Conservation (phyloP, 1,140 invertebrate genomes). For the Caenorhabditis tropicalis region DNA sequence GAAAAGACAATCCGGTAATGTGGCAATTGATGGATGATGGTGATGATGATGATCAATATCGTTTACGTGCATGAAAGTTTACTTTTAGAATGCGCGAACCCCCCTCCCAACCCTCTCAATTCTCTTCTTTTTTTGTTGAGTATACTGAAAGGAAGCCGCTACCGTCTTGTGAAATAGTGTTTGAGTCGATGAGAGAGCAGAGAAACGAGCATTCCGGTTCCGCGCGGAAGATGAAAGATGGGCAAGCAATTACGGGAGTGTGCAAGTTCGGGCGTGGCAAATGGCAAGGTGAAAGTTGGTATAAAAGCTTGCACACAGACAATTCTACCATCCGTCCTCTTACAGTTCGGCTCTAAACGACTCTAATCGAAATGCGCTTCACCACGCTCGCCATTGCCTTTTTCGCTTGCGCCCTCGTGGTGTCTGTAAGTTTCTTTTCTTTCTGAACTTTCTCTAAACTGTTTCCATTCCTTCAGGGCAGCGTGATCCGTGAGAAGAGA, state of each 20-base stretch:
- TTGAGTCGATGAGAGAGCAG: neutral
- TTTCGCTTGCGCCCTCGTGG: conserved; percentile 34
- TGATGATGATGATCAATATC: conserved; percentile 43
- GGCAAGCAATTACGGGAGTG: conserved; percentile 36
- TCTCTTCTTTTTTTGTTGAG: neutral
- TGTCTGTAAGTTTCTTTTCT: conserved; percentile 16
- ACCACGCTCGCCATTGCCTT: conserved; percentile 34
- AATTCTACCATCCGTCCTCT: conserved; percentile 28
- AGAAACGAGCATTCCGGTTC: conserved; percentile 37
- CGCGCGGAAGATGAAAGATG: conserved; percentile 44
- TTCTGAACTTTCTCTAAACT: neutral
- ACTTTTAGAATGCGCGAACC: conserved; percentile 41
- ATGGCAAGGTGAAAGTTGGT: neutral
- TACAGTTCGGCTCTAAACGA: conserved; percentile 34
- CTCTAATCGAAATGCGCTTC: conserved; percentile 15
- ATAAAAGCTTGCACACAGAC: conserved; percentile 21
- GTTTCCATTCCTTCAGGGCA: conserved; percentile 33
- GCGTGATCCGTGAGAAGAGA: conserved; percentile 54
- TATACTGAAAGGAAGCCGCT: conserved; percentile 8
- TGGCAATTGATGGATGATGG: neutral
- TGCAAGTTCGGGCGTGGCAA: conserved; percentile 40
- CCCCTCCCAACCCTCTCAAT: neutral
- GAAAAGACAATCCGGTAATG: conserved; percentile 40
- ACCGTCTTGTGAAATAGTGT: neutral
- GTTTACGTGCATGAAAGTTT: conserved; percentile 35